phyloP scores from a whole-genome alignment of 1,140 invertebrate species.

The Meteorus sp. region DNA sequence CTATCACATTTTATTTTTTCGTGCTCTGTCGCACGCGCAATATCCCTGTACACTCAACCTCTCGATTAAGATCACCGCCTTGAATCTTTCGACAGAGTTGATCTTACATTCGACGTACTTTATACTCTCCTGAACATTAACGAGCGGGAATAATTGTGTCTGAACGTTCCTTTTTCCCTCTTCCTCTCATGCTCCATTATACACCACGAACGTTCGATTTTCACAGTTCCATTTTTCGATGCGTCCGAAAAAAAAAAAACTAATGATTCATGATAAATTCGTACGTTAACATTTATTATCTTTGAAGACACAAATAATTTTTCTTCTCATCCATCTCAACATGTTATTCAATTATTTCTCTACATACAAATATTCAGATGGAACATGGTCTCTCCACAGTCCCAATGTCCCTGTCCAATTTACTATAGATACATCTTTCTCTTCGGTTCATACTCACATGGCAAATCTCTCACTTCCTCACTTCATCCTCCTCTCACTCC shows the following conservation, averaged over 20 bases:
- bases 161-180: slow-evolving; percentile 4
- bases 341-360: neutral
- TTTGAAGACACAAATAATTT: too few relatives aligned
- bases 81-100: slow-evolving; percentile 33
- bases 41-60: too few relatives aligned
- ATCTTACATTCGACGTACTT: slow-evolving; percentile 21
- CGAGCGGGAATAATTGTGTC: slow-evolving; percentile 26
- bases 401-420: slow-evolving; percentile 29
- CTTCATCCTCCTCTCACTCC: too few relatives aligned
- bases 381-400: too few relatives aligned
- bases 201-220: neutral
- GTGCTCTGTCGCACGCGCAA: slow-evolving; percentile 31
- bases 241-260: neutral
- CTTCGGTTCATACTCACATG: slow-evolving; percentile 21
- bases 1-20: slow-evolving; percentile 6
- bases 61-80: too few relatives aligned
- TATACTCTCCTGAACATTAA: too few relatives aligned
- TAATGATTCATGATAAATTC: too few relatives aligned
- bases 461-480: too few relatives aligned
- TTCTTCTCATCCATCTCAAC: neutral
- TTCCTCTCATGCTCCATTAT: neutral
- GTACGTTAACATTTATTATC: too few relatives aligned
- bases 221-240: neutral
- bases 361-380: too few relatives aligned
- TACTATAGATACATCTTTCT: slow-evolving; percentile 40